Percentiles rank a stretch among this genome's conserved stretches.
Conservation (phyloP, 1,140 invertebrate species). For the Leguminivora glycinivorella region DNA sequence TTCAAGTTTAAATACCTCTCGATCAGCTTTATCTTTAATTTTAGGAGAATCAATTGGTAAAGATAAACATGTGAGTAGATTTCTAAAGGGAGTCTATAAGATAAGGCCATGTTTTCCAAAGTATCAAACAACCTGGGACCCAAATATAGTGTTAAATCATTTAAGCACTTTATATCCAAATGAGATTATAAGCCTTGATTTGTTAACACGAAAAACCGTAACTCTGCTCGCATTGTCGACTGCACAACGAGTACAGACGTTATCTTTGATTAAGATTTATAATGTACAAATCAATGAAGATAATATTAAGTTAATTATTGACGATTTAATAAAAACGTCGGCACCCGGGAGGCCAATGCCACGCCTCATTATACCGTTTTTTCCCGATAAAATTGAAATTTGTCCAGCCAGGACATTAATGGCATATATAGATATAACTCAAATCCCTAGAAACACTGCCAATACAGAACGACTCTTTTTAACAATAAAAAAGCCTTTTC, state of each 20-base stretch:
- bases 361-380: slow-evolving; percentile 27
- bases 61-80: slow-evolving; percentile 7
- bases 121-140: slow-evolving; percentile 30
- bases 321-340: slow-evolving; percentile 2
- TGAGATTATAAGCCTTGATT: not conserved
- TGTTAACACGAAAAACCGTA: not conserved
- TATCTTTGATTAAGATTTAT: not conserved
- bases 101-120: slow-evolving; percentile 26
- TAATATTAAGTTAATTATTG: slow-evolving; percentile 28
- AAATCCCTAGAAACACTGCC: not conserved
- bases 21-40: slow-evolving; percentile 31
- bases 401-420: slow-evolving; percentile 31
- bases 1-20: slow-evolving; percentile 29
- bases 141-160: slow-evolving; percentile 27
- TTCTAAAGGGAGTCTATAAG: slow-evolving; percentile 32
- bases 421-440: slow-evolving; percentile 25
- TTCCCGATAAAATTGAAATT: slow-evolving; percentile 27
- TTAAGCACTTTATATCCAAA: slow-evolving; percentile 12
- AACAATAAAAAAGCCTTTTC: slow-evolving; percentile 12
- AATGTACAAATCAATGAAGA: slow-evolving; percentile 13
- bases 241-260: slow-evolving; percentile 32
- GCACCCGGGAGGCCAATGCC: slow-evolving; percentile 16
- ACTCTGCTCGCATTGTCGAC: slow-evolving; percentile 32
- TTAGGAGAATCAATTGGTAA: slow-evolving; percentile 19
- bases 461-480: not conserved